Conservation (phyloP, 1,140 invertebrate species). For the Temnothorax longispinosus region DNA sequence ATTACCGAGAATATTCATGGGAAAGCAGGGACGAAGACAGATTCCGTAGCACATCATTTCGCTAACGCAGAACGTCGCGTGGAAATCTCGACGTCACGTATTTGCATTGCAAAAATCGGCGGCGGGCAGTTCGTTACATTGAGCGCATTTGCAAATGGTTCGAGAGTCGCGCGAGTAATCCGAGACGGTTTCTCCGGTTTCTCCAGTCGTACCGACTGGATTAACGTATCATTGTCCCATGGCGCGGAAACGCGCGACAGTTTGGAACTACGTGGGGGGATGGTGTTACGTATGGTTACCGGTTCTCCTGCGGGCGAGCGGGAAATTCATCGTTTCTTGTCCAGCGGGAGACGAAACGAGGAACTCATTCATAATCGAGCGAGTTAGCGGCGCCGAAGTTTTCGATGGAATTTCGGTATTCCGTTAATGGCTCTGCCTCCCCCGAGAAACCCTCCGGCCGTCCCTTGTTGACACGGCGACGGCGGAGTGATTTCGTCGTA, state of each 20-base stretch:
- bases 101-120: constrained; percentile 57
- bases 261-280: neutral
- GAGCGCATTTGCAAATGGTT: constrained; percentile 46
- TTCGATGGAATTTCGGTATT: constrained; percentile 69
- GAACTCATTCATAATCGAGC: constrained; percentile 47
- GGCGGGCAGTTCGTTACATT: constrained; percentile 42
- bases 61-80: neutral
- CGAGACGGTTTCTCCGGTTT: constrained; percentile 36
- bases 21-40: neutral
- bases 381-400: constrained; percentile 59
- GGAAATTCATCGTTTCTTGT: constrained; percentile 26
- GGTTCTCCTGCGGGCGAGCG: constrained; percentile 1
- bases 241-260: constrained; percentile 16
- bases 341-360: constrained; percentile 41
- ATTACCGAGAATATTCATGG: constrained; percentile 44
- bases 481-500: constrained; percentile 51
- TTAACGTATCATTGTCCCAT: constrained; percentile 44
- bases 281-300: constrained; percentile 36
- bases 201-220: constrained; percentile 14
- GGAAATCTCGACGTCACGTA: constrained; percentile 26
- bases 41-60: constrained; percentile 37
- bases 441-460: constrained; percentile 25
- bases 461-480: constrained; percentile 49
- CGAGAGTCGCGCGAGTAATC: constrained; percentile 15
- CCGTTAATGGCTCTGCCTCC: constrained; percentile 59